Percentiles rank a stretch among this genome's conserved stretches.
Evolutionary conservation across 1,140 invertebrate genomes (phyloP).

Genomic region (Lordiphosa mommai): DNA sequence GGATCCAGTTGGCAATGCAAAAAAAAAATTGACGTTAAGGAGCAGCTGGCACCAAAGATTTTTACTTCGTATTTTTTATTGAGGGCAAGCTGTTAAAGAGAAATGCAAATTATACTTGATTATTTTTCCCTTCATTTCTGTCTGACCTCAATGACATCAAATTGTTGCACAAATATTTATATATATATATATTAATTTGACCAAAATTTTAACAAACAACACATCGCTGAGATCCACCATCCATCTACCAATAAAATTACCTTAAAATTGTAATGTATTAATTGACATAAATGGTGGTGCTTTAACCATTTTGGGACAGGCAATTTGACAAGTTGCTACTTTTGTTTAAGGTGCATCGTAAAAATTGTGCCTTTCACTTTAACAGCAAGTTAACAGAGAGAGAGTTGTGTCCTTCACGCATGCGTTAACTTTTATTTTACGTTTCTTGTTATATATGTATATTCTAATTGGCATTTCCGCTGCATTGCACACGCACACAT

Average conservation of each 20-base stretch:
- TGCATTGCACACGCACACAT: slow-evolving; percentile 21
- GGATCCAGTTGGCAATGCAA: slow-evolving; percentile 44
- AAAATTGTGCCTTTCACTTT: neutral
- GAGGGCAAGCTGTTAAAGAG: slow-evolving; percentile 8
- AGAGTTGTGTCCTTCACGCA: neutral
- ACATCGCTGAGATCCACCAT: neutral
- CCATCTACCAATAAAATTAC: slow-evolving; percentile 20
- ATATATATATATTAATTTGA: slow-evolving; percentile 71
- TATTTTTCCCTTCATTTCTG: slow-evolving; percentile 15
- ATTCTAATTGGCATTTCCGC: slow-evolving; percentile 68
- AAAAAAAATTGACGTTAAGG: slow-evolving; percentile 48
- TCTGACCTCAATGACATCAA: slow-evolving; percentile 47
- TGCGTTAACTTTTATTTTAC: slow-evolving; percentile 40
- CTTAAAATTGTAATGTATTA: slow-evolving; percentile 68
- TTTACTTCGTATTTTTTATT: slow-evolving; percentile 66
- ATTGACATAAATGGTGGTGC: slow-evolving; percentile 72
- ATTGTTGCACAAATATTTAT: slow-evolving; percentile 72
- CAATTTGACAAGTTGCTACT: slow-evolving; percentile 61
- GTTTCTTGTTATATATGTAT: slow-evolving; percentile 68
- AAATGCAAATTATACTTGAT: slow-evolving; percentile 67
- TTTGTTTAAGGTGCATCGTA: slow-evolving; percentile 47
- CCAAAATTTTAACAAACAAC: slow-evolving; percentile 20
- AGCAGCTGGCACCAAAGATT: slow-evolving; percentile 50
- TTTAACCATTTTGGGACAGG: slow-evolving; percentile 39
- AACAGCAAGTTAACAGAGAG: slow-evolving; percentile 12